These are phyloP conservation scores for Drosophila sp. DNA, from an alignment of 1,140 invertebrate genomes.

Conservation along the genomic window DNA sequence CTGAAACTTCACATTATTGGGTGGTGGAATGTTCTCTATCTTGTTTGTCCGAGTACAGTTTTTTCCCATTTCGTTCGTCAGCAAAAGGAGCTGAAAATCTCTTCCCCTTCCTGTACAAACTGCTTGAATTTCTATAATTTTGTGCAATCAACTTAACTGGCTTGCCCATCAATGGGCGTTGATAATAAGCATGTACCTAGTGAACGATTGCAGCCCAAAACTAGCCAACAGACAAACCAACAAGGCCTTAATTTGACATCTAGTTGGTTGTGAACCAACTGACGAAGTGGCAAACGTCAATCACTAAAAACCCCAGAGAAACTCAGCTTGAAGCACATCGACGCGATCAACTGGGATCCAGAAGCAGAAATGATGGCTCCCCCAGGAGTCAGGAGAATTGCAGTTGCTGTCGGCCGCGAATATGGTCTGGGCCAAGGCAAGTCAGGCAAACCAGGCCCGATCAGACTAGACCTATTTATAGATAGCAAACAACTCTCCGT, in stretches of 20 bases:
- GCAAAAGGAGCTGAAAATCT: background rate
- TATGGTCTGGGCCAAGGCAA: constrained; percentile 42
- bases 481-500: constrained; percentile 40
- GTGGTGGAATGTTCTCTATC: background rate
- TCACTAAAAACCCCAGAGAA: constrained; percentile 17
- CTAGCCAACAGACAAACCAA: constrained; percentile 18
- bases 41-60: background rate
- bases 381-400: constrained; percentile 18
- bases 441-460: constrained; percentile 28
- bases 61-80: background rate
- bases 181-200: constrained; percentile 53
- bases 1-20: background rate
- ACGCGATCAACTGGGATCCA: constrained; percentile 8
- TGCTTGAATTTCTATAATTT: constrained; percentile 58
- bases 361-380: constrained; percentile 28
- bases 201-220: constrained; percentile 18
- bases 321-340: background rate
- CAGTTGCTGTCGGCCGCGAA: constrained; percentile 38
- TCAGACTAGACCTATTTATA: constrained; percentile 62
- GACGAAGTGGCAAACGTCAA: constrained; percentile 57
- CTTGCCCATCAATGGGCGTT: constrained; percentile 54
- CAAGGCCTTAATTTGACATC: constrained; percentile 59
- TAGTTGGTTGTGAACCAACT: constrained; percentile 21
- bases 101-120: background rate
- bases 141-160: constrained; percentile 44